These are phyloP conservation scores for Ladona fulva DNA, from an alignment of 1,140 invertebrate genomes.

Conservation along the genomic window DNA sequence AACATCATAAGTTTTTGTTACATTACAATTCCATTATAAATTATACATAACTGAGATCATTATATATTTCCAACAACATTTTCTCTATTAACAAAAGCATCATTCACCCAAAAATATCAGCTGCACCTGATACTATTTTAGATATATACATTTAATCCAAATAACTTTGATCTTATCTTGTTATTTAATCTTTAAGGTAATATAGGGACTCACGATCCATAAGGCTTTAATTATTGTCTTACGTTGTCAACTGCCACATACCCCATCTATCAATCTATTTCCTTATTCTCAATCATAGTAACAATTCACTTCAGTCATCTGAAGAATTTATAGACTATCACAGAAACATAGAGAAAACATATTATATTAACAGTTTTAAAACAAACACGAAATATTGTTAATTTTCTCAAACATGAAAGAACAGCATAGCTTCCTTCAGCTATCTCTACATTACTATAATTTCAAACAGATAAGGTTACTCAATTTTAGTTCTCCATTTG, in stretches of 20 bases:
- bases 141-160: neutral
- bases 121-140: neutral
- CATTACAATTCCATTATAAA: neutral
- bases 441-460: no score
- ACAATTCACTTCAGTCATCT: neutral
- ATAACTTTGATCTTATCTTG: neutral
- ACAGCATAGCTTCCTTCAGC: no score
- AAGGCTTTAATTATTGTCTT: constrained; percentile 7
- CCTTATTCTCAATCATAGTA: neutral
- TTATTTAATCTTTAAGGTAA: neutral
- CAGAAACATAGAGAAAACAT: neutral
- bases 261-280: neutral
- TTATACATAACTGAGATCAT: neutral
- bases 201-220: neutral
- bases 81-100: neutral
- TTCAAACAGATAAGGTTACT: no score
- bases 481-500: no score
- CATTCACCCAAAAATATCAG: constrained; percentile 6
- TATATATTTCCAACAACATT: neutral
- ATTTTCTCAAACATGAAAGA: no score
- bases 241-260: neutral
- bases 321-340: constrained; percentile 3
- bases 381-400: no score
- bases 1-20: neutral
- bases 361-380: no score